Evolutionary conservation across 2,888 invertebrate species (phyloP), one percentile per base, ranked within the genome.

Genomic region (Germaria angustata): DNA sequence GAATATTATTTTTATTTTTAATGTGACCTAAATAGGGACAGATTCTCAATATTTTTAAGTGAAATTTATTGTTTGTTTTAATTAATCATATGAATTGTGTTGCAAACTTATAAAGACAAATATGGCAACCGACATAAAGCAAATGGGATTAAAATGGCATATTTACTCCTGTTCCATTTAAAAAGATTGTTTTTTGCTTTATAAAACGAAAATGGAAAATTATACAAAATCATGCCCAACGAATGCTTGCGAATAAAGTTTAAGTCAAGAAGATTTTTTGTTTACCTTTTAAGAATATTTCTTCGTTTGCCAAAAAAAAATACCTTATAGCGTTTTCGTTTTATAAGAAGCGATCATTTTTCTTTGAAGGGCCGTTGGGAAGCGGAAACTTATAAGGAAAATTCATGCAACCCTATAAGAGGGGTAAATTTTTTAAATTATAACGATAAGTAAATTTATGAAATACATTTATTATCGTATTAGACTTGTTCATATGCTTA

Each of bases 21-120:
- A 5, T 9, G 24, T 77, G 77, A 77, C 77, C 77, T 59, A 69
- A 69, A 61, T 53, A 69, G 34, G 41, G 24, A 44, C 24, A 46
- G 61, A 61, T 53, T 34, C 53, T 61, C 53, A 34, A 44, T 61
- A 61, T 61, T 69, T 39, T 77, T 61, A 61, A 77, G 68, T 77
- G 77, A 77, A 69, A 69, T 77, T 77, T 77, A 69, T 77, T 61
- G 44, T 53, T 61, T 69, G 59, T 69, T 69, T 77, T 77, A 77
- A 77, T 77, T 77, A 77, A 77, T 69, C 61, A 20, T 49, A 32
- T 46, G 39, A 76, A 57, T 59, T 76, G 20, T 49, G 57, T 7
- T 53, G 41, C 9, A 32, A 73, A 63, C 53, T 39, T 20, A 53
- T 3, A 39, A 41, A 68, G 51, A 39, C 28, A 68, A 68, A 68